Base-by-base conservation (phyloP, 2,113 vertebrate genomes). In the Perca flavescens region DNA sequence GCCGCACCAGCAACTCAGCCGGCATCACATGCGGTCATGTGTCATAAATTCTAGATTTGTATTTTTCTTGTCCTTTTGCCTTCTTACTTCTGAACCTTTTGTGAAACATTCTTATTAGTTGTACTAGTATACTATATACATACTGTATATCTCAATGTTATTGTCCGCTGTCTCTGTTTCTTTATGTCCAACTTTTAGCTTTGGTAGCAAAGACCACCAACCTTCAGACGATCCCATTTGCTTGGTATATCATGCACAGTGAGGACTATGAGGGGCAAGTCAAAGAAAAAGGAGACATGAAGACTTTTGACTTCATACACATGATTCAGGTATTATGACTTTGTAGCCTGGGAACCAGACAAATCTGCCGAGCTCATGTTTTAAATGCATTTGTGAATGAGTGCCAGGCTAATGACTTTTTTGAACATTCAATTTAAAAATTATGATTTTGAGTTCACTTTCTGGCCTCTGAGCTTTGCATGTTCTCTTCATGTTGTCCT, bases 281-380 rank as follows among this genome's bases (percentile, higher is more conserved):
- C 58, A 95, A 91, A 25, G 88, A 86, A 68, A 92, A 94, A 86
- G 94, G 94, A 67, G 88, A 93, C 21, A 6, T 89, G 74, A 94
- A 94, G 90, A 97, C 88, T 80, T 97, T 96, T 95, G 96, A 97
- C 86, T 96, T 99, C 80, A 97, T 98, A 90, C 96, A 97, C 89
- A 96, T 98, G 97, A 95, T 98, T 89, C 97, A 98, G 97, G 97
- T 98, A 93, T 92, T 34, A 34, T 40, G 40, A 40, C 0, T 2
- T 40, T 40, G 8, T 40, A 40, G 2, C 40, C 9, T 10, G 9
- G 40, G 40, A 40, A 40, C 40, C 40, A 40, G 40, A 40, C 8
- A 9, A 10, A 36, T 8, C 6, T 36, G 36, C 36, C 7, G 6
- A 36, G 2, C 9, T 40, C 40, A 10, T 2, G 40, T 40, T 40